Percentiles rank a stretch among this genome's conserved stretches.
phyloP scores from a whole-genome alignment of 2,113 vertebrate species.

The Podarcis cretensis region DNA sequence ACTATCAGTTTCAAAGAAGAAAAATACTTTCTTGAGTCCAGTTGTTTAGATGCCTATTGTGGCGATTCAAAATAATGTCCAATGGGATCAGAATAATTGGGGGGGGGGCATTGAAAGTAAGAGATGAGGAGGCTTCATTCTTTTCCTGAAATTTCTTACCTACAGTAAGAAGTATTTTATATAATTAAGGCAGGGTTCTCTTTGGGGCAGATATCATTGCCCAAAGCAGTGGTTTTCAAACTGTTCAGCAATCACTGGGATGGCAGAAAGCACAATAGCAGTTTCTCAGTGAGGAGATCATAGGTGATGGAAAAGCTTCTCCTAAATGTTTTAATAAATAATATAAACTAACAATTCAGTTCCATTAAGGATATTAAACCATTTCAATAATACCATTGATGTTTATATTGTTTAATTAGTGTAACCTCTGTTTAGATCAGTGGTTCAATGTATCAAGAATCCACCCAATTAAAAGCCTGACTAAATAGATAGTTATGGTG shows the following conservation, averaged over 20 bases:
- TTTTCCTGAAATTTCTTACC: background rate
- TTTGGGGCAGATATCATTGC: background rate
- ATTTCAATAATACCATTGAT: no score
- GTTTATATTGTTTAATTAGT: no score
- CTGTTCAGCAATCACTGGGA: background rate
- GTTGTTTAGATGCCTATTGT: background rate
- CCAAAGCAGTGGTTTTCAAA: background rate
- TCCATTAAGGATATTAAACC: no score
- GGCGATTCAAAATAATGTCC: background rate
- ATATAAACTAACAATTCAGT: no score
- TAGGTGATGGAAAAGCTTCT: background rate
- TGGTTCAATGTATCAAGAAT: no score
- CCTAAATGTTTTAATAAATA: background rate
- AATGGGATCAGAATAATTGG: background rate
- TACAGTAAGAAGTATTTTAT: background rate
- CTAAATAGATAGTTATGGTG: no score
- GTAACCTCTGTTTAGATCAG: no score
- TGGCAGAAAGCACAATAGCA: background rate
- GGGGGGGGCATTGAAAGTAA: background rate
- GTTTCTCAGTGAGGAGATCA: background rate
- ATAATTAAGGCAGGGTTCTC: background rate
- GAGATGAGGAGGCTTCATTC: no score
- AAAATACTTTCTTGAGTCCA: background rate
- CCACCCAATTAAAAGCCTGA: no score
- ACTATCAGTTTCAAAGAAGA: background rate